phyloP scores from a whole-genome alignment of 2,113 vertebrate genomes.

The Macrotis lagotis region DNA sequence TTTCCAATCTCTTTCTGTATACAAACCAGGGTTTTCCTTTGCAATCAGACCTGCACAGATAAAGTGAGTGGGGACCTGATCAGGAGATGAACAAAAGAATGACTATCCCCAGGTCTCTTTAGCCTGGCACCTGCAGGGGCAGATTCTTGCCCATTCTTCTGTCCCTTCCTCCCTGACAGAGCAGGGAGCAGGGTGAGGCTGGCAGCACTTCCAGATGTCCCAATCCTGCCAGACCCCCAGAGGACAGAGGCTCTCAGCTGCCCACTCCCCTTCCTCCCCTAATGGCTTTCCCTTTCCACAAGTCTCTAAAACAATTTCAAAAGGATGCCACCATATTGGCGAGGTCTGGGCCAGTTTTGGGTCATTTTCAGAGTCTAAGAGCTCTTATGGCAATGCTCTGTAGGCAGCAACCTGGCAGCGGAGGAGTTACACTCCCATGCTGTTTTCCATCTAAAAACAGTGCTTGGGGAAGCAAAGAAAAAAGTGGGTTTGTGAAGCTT shows the following conservation, averaged over 20 bases:
- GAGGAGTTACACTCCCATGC: not conserved
- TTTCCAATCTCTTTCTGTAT: not conserved
- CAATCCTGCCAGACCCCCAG: not conserved
- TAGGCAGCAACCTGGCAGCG: not conserved
- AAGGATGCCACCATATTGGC: not conserved
- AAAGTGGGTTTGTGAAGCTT: not conserved
- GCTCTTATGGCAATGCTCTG: not conserved
- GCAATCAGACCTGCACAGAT: not conserved
- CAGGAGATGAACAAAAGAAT: not conserved
- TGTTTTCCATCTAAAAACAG: not conserved
- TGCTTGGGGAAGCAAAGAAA: not conserved
- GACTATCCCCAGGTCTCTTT: not conserved
- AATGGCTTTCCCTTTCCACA: not conserved
- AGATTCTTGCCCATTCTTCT: not conserved
- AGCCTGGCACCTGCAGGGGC: not conserved
- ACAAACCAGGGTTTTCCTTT: not conserved
- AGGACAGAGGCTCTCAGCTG: not conserved
- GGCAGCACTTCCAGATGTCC: not conserved
- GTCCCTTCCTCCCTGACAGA: not conserved
- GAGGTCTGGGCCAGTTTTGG: not conserved
- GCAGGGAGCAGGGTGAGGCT: not conserved
- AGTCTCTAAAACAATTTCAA: not conserved
- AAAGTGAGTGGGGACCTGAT: not conserved
- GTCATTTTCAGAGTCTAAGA: not conserved
- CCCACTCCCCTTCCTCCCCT: not conserved